Evolutionary conservation across 64 coral and sea anemone genomes (phyloP), one percentile per base, ranked within the genome.

Genomic region (Montipora efflorescens): DNA sequence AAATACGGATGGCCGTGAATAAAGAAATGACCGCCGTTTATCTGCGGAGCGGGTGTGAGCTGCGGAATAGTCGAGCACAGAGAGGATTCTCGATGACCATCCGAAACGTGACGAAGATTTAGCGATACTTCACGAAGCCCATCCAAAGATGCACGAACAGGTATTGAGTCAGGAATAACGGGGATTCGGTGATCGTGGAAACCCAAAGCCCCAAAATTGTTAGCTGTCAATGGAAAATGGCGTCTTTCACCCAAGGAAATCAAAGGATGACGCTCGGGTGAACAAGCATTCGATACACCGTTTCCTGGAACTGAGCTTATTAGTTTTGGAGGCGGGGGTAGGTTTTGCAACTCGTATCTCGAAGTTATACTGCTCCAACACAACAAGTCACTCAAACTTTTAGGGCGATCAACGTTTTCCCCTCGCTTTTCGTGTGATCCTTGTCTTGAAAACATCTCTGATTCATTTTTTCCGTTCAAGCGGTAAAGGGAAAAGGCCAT

Each of bases 251-350:
- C 59, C 20, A 74, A 61, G 5, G 82, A 47, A 10, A 93, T 79
- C 2, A 67, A 46, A 13, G 58, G 59, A 57, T 79, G 74, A 7
- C 79, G 76, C 4, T 66, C 76, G 0, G 92, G 28, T 43, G 87
- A 68, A 5, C 75, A 45, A 21, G 76, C 49, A 77, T 53, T 90
- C 23, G 59, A 74, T 46, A 67, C 14, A 52, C 61, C 75, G 16
- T 64, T 79, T 83, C 91, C 18, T 1, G 80, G 18, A 46, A 82
- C 11, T 15, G 87, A 94, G 46, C 96, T 94, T 64, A 97, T 97
- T 4, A 97, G 93, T 77, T 97, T 97, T 13, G 96, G 96, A 57
- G 96, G 96, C 1, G 92, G 93, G 5, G 96, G 96, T 21, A 97
- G 96, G 19, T 95, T 95, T 79, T 90, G 93, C 21, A 83, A 86